Base-by-base conservation (phyloP, 2,888 invertebrate genomes). In the Temnothorax unifasciatus region DNA sequence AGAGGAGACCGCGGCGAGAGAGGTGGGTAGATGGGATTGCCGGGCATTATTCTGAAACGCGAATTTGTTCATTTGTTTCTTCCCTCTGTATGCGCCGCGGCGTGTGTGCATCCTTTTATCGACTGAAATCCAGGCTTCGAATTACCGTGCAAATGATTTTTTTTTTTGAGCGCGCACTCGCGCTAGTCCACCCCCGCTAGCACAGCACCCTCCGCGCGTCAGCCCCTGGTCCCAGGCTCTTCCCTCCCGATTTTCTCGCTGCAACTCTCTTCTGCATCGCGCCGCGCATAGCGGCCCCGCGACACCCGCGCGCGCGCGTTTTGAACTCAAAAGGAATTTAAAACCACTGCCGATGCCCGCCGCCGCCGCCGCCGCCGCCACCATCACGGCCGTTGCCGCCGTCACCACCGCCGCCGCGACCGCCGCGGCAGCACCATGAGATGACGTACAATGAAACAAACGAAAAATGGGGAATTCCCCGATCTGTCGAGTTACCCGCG, bases 11-110 rank as follows among this genome's bases (percentile, higher is more conserved):
- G 82, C 85, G 85, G 90, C 83, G 87, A 88, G 88, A 86, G 92
- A 85, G 91, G 88, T 91, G 91, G 93, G 92, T 94, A 93, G 94
- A 94, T 94, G 94, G 94, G 94, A 94, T 94, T 94, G 94, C 94
- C 94, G 92, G 94, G 95, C 94, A 94, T 95, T 95, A 95, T 95
- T 95, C 94, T 94, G 95, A 94, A 94, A 94, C 94, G 94, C 93
- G 94, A 94, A 94, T 94, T 94, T 94, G 94, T 94, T 94, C 94
- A 94, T 95, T 94, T 94, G 94, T 95, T 95, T 94, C 94, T 95
- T 94, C 93, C 93, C 94, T 94, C 94, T 94, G 94, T 94, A 93
- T 94, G 94, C 94, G 92, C 92, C 93, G 93, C 93, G 94, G 93
- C 93, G 93, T 94, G 93, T 93, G 94, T 93, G 94, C 94, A 94